Evolutionary conservation across 2,797 vertebrate species (phyloP), one percentile per base, ranked within the genome.

Genomic region (Carapus acus): DNA sequence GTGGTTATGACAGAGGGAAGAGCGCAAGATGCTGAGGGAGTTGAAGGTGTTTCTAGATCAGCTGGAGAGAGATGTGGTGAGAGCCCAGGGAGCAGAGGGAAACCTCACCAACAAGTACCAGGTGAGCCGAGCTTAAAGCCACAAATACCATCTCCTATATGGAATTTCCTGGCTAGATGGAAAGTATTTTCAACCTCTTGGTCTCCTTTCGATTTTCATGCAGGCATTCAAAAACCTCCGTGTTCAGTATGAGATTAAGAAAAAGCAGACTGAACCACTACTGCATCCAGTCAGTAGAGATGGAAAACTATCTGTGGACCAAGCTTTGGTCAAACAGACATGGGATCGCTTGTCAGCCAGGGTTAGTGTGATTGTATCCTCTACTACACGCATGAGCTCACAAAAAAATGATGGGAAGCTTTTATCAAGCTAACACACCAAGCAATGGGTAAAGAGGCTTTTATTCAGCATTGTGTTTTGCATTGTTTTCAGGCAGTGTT

Each of bases 1-100:
- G 31, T 65, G 48, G 43, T 27, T 48, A 24, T 60, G 66, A 53
- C 79, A 99, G 96, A 92, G 88, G 76, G 96, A 99, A 85, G 93
- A 97, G 62, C 84, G 91, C 31, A 80, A 90, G 77, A 81, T 92
- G 75, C 75, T 96, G 66, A 88, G 94, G 67, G 96, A 99, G 76
- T 81, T 89, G 15, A 98, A 96, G 79, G 87, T 91, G 66, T 97
- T 94, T 91, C 80, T 96, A 74, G 96, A 99, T 68, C 94, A 97
- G 69, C 89, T 96, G 73, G 96, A 99, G 82, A 91, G 91, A 87
- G 96, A 99, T 42, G 82, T 97, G 69, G 88, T 90, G 16, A 86
- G 90, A 31, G 87, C 91, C 37, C 94, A 98, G 76, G 85, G 86
- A 52, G 71, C 87, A 6, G 94, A 97, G 70, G 88, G 87, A 49